These are phyloP conservation scores for Xylocampa areola DNA, from an alignment of 2,888 invertebrate genomes.

Conservation along the genomic window DNA sequence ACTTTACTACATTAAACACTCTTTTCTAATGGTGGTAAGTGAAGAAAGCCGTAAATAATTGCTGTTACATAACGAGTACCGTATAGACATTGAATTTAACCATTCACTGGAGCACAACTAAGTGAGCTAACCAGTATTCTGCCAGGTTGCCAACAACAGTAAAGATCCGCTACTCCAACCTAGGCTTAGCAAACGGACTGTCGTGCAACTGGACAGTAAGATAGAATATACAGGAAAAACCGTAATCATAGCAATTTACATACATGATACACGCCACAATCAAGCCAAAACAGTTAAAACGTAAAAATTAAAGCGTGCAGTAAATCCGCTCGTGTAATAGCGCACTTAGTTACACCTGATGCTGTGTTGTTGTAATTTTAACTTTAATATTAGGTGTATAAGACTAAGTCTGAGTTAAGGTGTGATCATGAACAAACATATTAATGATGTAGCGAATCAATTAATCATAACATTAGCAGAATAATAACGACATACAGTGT, in stretches of 20 bases:
- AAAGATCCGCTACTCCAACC: constrained; percentile 43
- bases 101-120: constrained; percentile 49
- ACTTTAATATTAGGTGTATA: background rate
- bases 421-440: constrained; percentile 38
- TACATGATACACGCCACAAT: constrained; percentile 40
- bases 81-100: constrained; percentile 36
- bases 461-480: constrained; percentile 65
- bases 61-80: constrained; percentile 23
- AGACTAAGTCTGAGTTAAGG: constrained; percentile 17
- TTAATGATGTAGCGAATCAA: constrained; percentile 59
- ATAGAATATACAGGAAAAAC: constrained; percentile 32
- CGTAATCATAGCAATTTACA: constrained; percentile 24
- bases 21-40: constrained; percentile 4
- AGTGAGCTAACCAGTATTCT: constrained; percentile 26
- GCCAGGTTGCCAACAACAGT: constrained; percentile 40
- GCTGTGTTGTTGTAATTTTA: background rate
- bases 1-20: background rate
- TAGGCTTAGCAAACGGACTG: constrained; percentile 26
- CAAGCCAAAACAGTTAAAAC: constrained; percentile 43
- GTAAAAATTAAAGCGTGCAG: constrained; percentile 45
- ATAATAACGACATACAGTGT: constrained; percentile 61
- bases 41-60: constrained; percentile 28
- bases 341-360: constrained; percentile 43
- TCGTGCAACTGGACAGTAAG: constrained; percentile 37
- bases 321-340: constrained; percentile 44